Evolutionary conservation across 2,113 vertebrate species (phyloP), one percentile per base, ranked within the genome.

Genomic region (Atlantisia rogersi): DNA sequence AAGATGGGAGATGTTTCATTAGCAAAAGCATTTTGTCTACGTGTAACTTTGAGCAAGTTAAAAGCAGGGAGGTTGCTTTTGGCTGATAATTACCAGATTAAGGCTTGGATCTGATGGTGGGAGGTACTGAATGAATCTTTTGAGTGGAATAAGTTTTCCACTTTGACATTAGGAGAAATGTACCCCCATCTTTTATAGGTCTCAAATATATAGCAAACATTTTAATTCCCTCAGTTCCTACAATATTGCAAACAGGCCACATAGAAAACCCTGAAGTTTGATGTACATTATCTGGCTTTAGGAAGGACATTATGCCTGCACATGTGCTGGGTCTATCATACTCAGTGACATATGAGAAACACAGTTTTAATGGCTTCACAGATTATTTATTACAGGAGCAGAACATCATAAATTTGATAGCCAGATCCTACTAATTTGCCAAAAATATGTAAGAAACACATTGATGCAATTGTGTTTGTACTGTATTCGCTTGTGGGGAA

Each of bases 321-420:
- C 94, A 82, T 71, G 44, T 89, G 94, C 67, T 92, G 58, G 24
- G 77, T 82, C 77, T 91, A 9, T 42, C 31, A 14, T 56, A 87
- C 58, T 53, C 91, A 92, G 73, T 63, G 83, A 92, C 62, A 89
- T 89, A 53, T 69, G 86, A 95, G 91, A 94, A 96, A 92, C 19
- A 50, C 7, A 29, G 37, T 84, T 96, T 95, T 89, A 94, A 85
- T 67, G 62, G 65, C 35, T 84, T 96, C 26, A 48, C 77, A 76
- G 86, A 82, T 93, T 95, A 93, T 92, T 95, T 94, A 79, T 95
- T 95, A 56, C 0, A 0, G 63, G 55, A 95, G 83, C 53, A 94
- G 91, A 96, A 82, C 58, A 89, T 94, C 74, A 87, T 94, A 94
- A 94, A 94, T 82, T 94, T 87, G 83, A 96, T 82, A 94, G 94